Percentiles rank a stretch among this genome's conserved stretches.
These are phyloP conservation scores for Camponotus floridanus DNA, from an alignment of 1,140 invertebrate genomes.

Conservation along the genomic window DNA sequence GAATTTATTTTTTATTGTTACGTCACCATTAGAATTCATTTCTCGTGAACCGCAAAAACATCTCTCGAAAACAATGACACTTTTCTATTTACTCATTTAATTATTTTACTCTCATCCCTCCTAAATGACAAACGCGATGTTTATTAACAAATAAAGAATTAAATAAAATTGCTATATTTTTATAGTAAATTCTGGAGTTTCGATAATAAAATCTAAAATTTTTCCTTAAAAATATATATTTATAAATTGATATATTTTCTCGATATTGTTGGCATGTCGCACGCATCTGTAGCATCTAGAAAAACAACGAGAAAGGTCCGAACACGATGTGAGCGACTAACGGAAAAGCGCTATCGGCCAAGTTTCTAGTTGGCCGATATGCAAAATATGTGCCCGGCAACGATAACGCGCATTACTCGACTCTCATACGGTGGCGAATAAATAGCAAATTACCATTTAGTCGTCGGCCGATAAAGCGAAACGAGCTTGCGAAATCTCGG, in stretches of 20 bases:
- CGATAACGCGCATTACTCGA: constrained; percentile 70
- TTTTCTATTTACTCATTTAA: neutral
- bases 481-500: constrained; percentile 76
- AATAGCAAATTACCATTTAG: constrained; percentile 83
- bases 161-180: neutral
- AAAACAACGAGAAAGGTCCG: neutral
- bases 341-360: constrained; percentile 33
- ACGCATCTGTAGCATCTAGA: constrained; percentile 12
- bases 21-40: too few species aligned
- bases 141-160: neutral
- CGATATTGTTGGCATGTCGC: neutral
- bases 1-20: too few species aligned
- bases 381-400: constrained; percentile 56
- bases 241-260: neutral
- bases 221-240: neutral
- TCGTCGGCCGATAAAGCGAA: constrained; percentile 79
- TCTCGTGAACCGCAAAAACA: neutral
- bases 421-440: constrained; percentile 73
- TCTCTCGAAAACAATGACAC: neutral
- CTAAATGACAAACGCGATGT: neutral
- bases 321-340: neutral
- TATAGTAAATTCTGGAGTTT: neutral
- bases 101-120: neutral
- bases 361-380: constrained; percentile 69
- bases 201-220: neutral